Conservation (phyloP, 2,113 vertebrate species). For the Nipponia nippon region DNA sequence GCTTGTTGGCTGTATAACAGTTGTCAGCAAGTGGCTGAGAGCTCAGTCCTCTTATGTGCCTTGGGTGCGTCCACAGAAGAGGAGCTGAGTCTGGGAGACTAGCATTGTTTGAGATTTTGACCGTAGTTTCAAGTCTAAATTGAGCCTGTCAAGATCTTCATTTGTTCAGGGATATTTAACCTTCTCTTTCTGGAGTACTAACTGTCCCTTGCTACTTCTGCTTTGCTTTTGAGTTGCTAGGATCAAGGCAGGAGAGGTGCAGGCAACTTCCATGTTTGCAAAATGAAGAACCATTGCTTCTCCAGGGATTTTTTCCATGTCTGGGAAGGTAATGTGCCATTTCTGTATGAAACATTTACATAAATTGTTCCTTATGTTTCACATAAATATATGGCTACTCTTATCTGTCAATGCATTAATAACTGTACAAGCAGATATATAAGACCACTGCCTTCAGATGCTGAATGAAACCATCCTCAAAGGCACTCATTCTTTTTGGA, state of each 20-base stretch:
- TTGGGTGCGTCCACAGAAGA: neutral
- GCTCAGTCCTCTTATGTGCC: neutral
- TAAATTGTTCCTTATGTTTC: neutral
- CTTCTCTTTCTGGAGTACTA: neutral
- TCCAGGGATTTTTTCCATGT: neutral
- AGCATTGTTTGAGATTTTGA: neutral
- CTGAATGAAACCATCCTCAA: neutral
- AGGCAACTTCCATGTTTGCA: neutral
- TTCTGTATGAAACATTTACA: neutral
- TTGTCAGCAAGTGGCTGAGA: neutral
- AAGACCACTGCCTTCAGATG: neutral
- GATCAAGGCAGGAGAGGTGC: neutral
- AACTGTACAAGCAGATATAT: neutral
- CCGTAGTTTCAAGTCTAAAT: neutral
- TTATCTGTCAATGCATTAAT: neutral
- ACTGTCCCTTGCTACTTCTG: neutral
- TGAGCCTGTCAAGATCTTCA: neutral
- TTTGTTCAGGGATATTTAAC: neutral
- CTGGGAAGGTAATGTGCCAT: neutral
- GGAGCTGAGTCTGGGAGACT: neutral
- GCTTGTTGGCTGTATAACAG: neutral
- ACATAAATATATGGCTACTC: neutral
- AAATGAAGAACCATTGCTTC: neutral
- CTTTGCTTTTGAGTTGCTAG: neutral
- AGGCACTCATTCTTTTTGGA: neutral